A percentile compares a stretch with the other conserved stretches of the same genome.
phyloP scores from a whole-genome alignment of 2,888 invertebrate species.

The Nowickia ferox region DNA sequence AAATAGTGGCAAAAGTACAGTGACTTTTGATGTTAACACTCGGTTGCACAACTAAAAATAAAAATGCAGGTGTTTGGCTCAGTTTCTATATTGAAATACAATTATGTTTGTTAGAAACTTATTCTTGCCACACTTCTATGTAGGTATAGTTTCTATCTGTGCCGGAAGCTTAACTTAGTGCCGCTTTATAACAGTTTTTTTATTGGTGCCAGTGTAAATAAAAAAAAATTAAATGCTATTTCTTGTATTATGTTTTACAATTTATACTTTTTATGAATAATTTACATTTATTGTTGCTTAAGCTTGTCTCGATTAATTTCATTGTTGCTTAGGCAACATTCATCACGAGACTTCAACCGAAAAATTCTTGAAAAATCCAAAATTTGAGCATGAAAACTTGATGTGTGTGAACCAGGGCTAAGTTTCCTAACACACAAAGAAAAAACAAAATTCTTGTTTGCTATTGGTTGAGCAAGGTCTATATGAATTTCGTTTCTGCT shows the following conservation, averaged over 20 bases:
- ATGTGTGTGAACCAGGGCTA: no score
- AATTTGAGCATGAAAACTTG: no score
- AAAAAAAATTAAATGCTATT: not conserved
- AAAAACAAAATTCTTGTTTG: no score
- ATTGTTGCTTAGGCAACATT: no score
- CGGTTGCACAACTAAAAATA: conserved; percentile 36
- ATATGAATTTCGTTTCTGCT: no score
- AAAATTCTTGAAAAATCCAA: no score
- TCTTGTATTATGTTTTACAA: not conserved
- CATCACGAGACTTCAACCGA: no score
- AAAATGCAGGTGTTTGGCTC: conserved; percentile 30
- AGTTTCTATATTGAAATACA: conserved; percentile 1
- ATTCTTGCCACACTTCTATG: conserved; percentile 37
- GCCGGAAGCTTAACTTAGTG: conserved; percentile 29
- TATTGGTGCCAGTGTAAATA: not conserved
- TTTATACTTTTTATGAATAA: no score
- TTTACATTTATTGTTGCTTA: no score
- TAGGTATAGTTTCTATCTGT: conserved; percentile 2
- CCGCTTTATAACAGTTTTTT: not conserved
- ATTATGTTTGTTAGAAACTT: conserved; percentile 8
- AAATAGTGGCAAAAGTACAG: conserved; percentile 36
- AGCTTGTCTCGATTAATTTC: no score
- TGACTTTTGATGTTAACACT: conserved; percentile 58
- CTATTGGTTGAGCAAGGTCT: no score
- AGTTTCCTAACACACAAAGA: no score